Evolutionary conservation across 1,140 invertebrate genomes (phyloP).

Genomic region (Trachymyrmex cornetzi): DNA sequence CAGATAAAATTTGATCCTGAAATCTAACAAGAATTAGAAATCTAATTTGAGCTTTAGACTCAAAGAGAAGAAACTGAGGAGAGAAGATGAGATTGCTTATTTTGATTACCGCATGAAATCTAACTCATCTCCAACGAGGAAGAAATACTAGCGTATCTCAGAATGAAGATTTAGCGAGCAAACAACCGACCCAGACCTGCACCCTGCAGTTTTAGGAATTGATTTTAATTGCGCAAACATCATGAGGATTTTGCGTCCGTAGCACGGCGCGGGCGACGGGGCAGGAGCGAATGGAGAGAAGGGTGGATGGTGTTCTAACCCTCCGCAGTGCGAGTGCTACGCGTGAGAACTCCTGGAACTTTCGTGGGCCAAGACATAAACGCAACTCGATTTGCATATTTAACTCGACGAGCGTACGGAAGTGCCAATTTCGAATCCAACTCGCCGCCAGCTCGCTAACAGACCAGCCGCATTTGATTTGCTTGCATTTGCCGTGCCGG

Average conservation of each 20-base stretch:
- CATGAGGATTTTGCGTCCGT: constrained; percentile 29
- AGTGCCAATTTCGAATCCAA: constrained; percentile 8
- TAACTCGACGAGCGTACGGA: constrained; percentile 64
- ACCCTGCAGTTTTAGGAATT: constrained; percentile 31
- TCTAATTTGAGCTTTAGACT: neutral
- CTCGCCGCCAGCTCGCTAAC: neutral
- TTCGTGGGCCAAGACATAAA: constrained; percentile 69
- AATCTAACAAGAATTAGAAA: neutral
- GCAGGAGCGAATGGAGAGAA: neutral
- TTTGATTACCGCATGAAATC: constrained; percentile 23
- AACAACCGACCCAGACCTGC: neutral
- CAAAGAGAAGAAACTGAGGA: neutral
- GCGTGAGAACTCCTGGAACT: constrained; percentile 26
- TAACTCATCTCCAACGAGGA: neutral
- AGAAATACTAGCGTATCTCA: neutral
- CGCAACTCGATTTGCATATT: constrained; percentile 77
- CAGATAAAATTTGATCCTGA: neutral
- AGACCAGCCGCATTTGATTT: constrained; percentile 67
- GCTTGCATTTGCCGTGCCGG: constrained; percentile 59
- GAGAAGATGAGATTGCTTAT: neutral
- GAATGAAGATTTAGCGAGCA: constrained; percentile 34
- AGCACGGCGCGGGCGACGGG: neutral
- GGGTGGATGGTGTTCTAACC: constrained; percentile 54
- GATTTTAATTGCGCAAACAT: constrained; percentile 74
- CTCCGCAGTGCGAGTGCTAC: neutral